phyloP scores from a whole-genome alignment of 1,140 invertebrate species.

The Bombyx mandarina region DNA sequence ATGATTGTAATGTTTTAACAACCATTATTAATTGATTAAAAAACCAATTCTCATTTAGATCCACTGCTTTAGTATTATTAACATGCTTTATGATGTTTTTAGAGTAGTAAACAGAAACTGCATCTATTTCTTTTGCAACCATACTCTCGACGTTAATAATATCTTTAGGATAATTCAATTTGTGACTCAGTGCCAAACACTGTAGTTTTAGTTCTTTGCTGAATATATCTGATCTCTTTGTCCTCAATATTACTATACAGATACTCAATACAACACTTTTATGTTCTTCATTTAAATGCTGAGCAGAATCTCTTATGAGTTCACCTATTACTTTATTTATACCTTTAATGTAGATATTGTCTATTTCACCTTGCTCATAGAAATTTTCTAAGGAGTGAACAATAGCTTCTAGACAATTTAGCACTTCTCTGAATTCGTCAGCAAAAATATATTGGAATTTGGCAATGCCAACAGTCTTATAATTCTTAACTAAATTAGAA shows the following conservation, averaged over 20 bases:
- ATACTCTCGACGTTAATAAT: slow-evolving; percentile 32
- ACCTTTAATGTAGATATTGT: slow-evolving; percentile 23
- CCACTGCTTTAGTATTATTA: slow-evolving; percentile 11
- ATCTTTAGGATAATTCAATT: slow-evolving; percentile 30
- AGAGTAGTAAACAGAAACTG: slow-evolving; percentile 33
- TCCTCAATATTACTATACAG: slow-evolving; percentile 27
- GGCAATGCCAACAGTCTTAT: slow-evolving; percentile 25
- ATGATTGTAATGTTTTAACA: slow-evolving; percentile 27
- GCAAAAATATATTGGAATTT: slow-evolving; percentile 32
- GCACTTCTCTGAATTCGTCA: slow-evolving; percentile 25
- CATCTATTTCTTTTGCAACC: slow-evolving; percentile 38
- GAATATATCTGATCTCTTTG: slow-evolving; percentile 30
- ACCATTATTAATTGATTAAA: slow-evolving; percentile 35
- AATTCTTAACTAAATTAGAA: slow-evolving; percentile 39
- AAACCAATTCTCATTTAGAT: slow-evolving; percentile 31
- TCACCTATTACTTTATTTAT: slow-evolving; percentile 30
- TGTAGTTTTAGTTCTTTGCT: slow-evolving; percentile 33
- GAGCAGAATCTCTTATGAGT: slow-evolving; percentile 27
- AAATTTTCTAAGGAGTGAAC: slow-evolving; percentile 32
- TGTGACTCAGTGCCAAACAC: slow-evolving; percentile 37
- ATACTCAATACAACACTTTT: slow-evolving; percentile 31
- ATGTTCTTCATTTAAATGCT: slow-evolving; percentile 17
- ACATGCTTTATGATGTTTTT: slow-evolving; percentile 27
- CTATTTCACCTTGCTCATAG: slow-evolving; percentile 40
- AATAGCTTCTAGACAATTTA: slow-evolving; percentile 31